Percentiles rank a stretch among this genome's conserved stretches.
phyloP scores from a whole-genome alignment of 2,113 vertebrate species.

The Miniopterus natalensis region DNA sequence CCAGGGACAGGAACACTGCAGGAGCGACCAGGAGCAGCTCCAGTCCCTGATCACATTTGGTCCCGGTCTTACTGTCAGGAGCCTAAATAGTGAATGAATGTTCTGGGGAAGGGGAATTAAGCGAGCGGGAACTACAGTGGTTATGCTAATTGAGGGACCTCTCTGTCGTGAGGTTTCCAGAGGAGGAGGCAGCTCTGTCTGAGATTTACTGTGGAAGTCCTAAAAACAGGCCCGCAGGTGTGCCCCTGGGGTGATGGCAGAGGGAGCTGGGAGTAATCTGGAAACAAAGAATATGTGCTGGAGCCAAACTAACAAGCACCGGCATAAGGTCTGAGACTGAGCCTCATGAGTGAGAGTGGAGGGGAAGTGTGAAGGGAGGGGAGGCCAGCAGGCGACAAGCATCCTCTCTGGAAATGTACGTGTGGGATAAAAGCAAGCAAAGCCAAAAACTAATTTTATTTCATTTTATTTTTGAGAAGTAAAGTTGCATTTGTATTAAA shows the following conservation, averaged over 20 bases:
- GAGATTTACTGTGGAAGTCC: conserved; percentile 73
- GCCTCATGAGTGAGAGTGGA: conserved; percentile 15
- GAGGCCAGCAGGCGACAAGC: not conserved
- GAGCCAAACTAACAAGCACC: conserved; percentile 15
- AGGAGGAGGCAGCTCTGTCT: conserved; percentile 66
- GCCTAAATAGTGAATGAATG: not conserved
- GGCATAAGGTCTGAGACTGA: conserved; percentile 57
- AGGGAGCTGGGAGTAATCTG: conserved; percentile 67
- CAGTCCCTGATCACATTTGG: not conserved
- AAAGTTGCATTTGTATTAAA: not conserved
- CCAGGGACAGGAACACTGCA: no score
- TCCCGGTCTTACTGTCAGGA: not conserved
- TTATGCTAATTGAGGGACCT: conserved; percentile 56
- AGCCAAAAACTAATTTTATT: conserved; percentile 48
- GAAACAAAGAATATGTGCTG: conserved; percentile 66
- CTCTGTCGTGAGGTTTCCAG: conserved; percentile 63
- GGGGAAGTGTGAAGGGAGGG: not conserved
- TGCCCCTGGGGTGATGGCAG: conserved; percentile 60
- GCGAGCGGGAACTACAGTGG: conserved; percentile 48
- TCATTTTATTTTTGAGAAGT: not conserved
- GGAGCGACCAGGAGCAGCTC: not conserved
- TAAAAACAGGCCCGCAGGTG: conserved; percentile 73
- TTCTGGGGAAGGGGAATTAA: conserved; percentile 13
- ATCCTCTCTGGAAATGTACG: conserved; percentile 66
- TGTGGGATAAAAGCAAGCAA: conserved; percentile 10